Conservation (phyloP, 2,888 invertebrate species). For the Andrena chrysosceles region DNA sequence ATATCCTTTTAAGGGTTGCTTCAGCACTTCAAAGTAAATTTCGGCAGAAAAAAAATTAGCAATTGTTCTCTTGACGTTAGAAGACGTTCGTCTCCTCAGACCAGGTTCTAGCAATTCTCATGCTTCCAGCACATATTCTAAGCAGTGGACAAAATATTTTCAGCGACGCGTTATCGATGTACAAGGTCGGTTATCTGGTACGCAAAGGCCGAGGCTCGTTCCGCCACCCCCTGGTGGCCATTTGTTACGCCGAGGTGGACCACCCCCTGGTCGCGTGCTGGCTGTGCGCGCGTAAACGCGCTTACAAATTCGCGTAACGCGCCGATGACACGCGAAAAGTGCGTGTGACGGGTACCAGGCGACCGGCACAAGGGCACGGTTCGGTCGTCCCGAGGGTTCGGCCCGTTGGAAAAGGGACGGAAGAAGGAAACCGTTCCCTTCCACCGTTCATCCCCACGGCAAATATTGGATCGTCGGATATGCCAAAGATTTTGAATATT, state of each 20-base stretch:
- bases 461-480: slow-evolving; percentile 82
- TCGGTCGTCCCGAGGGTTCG: not conserved
- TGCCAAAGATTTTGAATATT: slow-evolving; percentile 80
- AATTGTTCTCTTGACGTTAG: no score
- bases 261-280: not conserved
- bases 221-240: not conserved
- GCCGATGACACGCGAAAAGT: slow-evolving; percentile 16
- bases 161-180: slow-evolving; percentile 5
- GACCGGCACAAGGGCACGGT: slow-evolving; percentile 12
- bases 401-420: not conserved
- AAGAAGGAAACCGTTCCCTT: slow-evolving; percentile 29
- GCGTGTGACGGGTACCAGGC: slow-evolving; percentile 38
- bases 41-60: no score
- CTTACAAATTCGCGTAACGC: slow-evolving; percentile 32
- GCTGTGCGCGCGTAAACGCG: slow-evolving; percentile 26
- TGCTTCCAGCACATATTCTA: not conserved
- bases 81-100: no score
- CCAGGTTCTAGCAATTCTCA: no score
- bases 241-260: slow-evolving; percentile 24
- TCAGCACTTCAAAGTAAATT: no score
- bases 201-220: slow-evolving; percentile 6
- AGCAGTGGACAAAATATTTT: slow-evolving; percentile 22
- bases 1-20: no score
- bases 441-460: slow-evolving; percentile 77
- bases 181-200: slow-evolving; percentile 1